Conservation (phyloP, 2,113 vertebrate species). For the Petrocephalus microphthalmus region DNA sequence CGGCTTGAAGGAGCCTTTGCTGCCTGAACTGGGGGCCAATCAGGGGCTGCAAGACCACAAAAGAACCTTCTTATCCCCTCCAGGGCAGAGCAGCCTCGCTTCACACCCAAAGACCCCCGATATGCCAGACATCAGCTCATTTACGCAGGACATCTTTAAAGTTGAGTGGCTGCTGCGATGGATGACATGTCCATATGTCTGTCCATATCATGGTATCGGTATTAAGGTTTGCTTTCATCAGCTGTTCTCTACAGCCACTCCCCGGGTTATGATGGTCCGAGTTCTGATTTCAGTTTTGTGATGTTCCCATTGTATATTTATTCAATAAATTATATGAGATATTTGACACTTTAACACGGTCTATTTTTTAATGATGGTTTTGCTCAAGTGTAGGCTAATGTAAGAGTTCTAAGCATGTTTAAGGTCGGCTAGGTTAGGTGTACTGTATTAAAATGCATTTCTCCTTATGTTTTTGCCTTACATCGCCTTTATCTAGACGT, state of each 20-base stretch:
- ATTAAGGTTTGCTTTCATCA: not conserved
- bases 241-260: not conserved
- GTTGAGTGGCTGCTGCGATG: conserved; percentile 36
- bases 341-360: not conserved
- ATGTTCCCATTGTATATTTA: too few relatives aligned
- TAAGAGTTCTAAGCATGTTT: not conserved
- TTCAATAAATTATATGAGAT: too few relatives aligned
- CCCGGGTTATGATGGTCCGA: too few relatives aligned
- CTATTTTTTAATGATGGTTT: not conserved
- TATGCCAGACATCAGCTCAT: conserved; percentile 62
- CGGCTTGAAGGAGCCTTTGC: not conserved
- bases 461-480: too few relatives aligned
- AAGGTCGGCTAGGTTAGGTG: too few relatives aligned
- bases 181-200: not conserved
- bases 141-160: conserved; percentile 65
- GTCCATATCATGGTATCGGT: not conserved
- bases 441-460: too few relatives aligned
- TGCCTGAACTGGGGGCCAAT: conserved; percentile 26
- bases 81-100: conserved; percentile 25
- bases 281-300: too few relatives aligned
- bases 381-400: too few relatives aligned
- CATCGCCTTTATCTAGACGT: too few relatives aligned
- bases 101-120: conserved; percentile 54
- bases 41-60: conserved; percentile 47
- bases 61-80: conserved; percentile 50